Evolutionary conservation across 2,113 vertebrate genomes (phyloP).

Genomic region (Argyrosomus japonicus): DNA sequence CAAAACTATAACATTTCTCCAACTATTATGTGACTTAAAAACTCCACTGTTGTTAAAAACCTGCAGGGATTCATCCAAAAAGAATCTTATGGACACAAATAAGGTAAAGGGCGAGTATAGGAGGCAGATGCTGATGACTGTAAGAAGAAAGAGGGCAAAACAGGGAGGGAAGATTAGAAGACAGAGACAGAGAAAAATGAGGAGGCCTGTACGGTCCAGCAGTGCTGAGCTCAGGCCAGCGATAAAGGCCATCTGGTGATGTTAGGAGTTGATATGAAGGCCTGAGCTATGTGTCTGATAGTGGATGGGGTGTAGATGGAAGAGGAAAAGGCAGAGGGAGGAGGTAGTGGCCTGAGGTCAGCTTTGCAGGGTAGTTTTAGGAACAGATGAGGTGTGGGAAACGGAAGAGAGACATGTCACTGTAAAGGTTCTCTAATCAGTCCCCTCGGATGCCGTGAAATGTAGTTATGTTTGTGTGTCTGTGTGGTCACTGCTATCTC

Average conservation of each 20-base stretch:
- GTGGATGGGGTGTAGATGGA: constrained; percentile 46
- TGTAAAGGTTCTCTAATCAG: constrained; percentile 43
- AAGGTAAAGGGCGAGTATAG: constrained; percentile 2
- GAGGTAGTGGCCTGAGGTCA: constrained; percentile 58
- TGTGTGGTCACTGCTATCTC: constrained; percentile 49
- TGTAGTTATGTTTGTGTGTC: constrained; percentile 35
- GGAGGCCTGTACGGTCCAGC: constrained; percentile 39
- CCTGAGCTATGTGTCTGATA: constrained; percentile 39
- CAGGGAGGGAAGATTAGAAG: constrained; percentile 29
- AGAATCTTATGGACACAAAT: background rate
- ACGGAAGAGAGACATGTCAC: constrained; percentile 44
- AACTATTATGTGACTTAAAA: constrained; percentile 11
- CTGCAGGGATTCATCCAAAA: background rate
- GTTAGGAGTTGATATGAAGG: constrained; percentile 68
- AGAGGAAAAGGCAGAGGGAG: constrained; percentile 55
- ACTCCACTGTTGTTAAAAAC: constrained; percentile 1
- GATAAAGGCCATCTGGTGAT: constrained; percentile 75
- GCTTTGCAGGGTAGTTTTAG: constrained; percentile 30
- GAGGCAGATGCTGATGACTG: constrained; percentile 17
- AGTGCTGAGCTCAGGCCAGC: constrained; percentile 54
- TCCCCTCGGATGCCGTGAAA: constrained; percentile 20
- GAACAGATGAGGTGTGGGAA: constrained; percentile 74
- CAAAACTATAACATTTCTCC: constrained; percentile 4
- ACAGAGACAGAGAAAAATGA: constrained; percentile 42
- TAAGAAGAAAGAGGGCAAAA: constrained; percentile 26